Conservation (phyloP, 2,888 invertebrate genomes). For the Deilephila elpenor region DNA sequence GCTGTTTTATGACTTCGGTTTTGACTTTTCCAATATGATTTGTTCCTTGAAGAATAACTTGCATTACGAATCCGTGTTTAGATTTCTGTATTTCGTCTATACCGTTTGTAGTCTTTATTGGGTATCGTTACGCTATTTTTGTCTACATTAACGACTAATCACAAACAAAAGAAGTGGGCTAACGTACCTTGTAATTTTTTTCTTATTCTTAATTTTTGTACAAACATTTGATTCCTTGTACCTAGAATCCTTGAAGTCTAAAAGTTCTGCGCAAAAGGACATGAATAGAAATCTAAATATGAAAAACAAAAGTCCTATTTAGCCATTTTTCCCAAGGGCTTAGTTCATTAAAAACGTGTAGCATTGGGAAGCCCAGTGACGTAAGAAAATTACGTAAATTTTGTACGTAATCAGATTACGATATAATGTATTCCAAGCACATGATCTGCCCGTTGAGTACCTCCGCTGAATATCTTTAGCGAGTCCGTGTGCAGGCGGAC, state of each 20-base stretch:
- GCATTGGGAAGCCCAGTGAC: neutral
- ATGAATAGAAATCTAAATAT: neutral
- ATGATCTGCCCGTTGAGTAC: conserved; percentile 48
- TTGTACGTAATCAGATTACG: conserved; percentile 33
- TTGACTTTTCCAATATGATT: neutral
- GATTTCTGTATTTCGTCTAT: no score
- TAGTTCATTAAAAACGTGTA: conserved; percentile 22
- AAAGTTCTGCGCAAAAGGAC: neutral
- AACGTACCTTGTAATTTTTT: neutral
- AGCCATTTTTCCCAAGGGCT: neutral
- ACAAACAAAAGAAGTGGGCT: no score
- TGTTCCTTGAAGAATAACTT: no score
- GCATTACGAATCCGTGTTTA: no score
- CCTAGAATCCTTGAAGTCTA: neutral
- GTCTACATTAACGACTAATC: no score
- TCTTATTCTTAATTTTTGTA: no score
- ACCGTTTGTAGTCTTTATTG: no score
- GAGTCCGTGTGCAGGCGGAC: conserved; percentile 36
- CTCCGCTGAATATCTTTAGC: conserved; percentile 52
- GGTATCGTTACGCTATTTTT: no score
- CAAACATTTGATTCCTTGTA: neutral
- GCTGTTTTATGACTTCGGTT: neutral
- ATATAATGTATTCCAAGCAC: conserved; percentile 51
- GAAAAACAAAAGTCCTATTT: neutral
- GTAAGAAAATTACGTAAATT: conserved; percentile 23